Evolutionary conservation across 35 echinoderm and acorn worm genomes (phyloP), one percentile per base, ranked within the genome.

Genomic region (Anneissia japonica): DNA sequence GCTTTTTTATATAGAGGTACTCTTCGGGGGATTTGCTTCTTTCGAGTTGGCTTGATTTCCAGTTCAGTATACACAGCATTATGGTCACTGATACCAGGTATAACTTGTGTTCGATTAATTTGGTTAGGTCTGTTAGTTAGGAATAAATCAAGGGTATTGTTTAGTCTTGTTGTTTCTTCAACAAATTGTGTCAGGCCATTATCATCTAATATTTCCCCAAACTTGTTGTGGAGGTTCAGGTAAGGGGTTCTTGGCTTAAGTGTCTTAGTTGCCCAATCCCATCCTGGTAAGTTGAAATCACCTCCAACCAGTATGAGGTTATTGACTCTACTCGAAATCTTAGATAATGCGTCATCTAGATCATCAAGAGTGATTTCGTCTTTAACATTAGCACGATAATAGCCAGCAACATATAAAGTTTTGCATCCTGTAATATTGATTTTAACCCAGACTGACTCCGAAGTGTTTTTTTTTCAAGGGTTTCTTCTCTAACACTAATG

Each of bases 151-250:
- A 12, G 39, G 17, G 35, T 0, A 73, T 46, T 33, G 34, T 31
- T 84, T 46, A 11, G 0, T 30, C n/a, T 30, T 46, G 46, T 84
- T 73, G 14, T 55, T 3, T 35, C 31, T 26, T 84, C 82, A 73
- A 32, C 41, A 73, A 32, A 30, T 37, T 21, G 72, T 46, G 4
- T 74, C 83, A 56, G 72, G 43, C 0, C 73, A 30, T 84, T 84
- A 46, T 12, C 73, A 86, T 85, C 40, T 5, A 84, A 32, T 34
- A 84, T 84, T 35, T 84, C 83, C 14, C 46, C 29, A 31, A 86
- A 86, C 73, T 72, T 86, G 23, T 86, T 28, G 32, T 84, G 82
- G 32, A 86, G 37, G 40, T 36, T 43, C 31, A 37, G 30, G 31
- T 86, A 75, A 23, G 73, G 17, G 30, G 38, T 74, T 40, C 36